These are phyloP conservation scores for Crotalus tigris DNA, from an alignment of 2,113 vertebrate species.

Conservation along the genomic window DNA sequence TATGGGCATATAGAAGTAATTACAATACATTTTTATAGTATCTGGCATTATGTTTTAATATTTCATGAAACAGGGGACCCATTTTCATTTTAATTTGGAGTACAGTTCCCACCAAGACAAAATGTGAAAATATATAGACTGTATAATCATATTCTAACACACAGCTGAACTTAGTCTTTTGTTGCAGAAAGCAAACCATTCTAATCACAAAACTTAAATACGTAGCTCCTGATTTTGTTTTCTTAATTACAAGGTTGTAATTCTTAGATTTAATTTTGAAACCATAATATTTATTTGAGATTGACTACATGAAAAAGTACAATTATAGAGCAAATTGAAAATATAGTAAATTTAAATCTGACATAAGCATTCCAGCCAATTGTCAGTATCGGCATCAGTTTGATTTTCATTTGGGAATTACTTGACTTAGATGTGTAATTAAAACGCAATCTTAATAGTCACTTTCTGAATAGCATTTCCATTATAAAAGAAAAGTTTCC, in stretches of 20 bases:
- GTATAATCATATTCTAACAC: background rate
- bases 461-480: background rate
- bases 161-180: background rate
- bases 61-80: background rate
- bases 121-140: background rate
- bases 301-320: background rate
- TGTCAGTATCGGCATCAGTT: background rate
- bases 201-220: background rate
- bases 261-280: background rate
- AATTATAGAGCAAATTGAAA: background rate
- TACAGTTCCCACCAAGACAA: background rate
- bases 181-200: background rate
- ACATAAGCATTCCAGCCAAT: background rate
- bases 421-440: background rate
- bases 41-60: background rate
- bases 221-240: background rate
- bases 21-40: background rate
- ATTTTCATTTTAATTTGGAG: background rate
- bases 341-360: background rate
- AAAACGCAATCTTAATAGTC: background rate
- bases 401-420: background rate
- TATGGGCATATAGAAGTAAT: background rate
- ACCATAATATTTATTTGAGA: background rate
- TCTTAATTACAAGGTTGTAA: background rate
- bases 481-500: background rate